A percentile compares a stretch with the other conserved stretches of the same genome.
These are phyloP conservation scores for Poeciliopsis turrubarensis DNA, from an alignment of 2,113 vertebrate species.

Conservation along the genomic window DNA sequence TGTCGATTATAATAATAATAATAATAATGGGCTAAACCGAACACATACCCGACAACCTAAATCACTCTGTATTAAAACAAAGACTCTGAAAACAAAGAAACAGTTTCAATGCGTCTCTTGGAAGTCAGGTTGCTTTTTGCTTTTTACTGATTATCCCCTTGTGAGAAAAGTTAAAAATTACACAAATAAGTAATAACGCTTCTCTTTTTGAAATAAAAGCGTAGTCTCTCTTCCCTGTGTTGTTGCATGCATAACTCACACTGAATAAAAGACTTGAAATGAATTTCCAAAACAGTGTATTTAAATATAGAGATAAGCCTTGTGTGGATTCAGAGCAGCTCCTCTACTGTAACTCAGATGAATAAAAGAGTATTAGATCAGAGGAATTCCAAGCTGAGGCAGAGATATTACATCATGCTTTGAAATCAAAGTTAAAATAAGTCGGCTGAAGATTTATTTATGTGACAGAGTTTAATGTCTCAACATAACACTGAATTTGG, in stretches of 20 bases:
- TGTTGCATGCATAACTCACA: neutral
- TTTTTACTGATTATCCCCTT: neutral
- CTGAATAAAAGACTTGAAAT: neutral
- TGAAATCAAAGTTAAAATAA: conserved; percentile 10
- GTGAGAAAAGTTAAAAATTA: neutral
- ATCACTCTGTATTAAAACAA: no score
- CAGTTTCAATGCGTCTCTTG: neutral
- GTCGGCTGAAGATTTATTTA: neutral
- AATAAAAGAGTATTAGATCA: conserved; percentile 32
- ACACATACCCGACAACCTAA: neutral
- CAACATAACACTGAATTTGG: no score
- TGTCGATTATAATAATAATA: neutral
- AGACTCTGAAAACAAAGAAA: conserved; percentile 34
- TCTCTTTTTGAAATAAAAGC: neutral
- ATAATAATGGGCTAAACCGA: neutral
- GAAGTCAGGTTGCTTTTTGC: neutral
- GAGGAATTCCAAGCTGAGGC: conserved; percentile 11
- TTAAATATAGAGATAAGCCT: neutral
- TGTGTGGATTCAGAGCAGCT: conserved; percentile 11
- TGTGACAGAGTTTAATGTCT: no score
- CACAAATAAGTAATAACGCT: no score
- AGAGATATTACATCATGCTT: neutral
- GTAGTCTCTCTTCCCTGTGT: neutral
- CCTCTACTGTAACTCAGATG: conserved; percentile 14
- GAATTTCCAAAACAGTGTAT: neutral